Evolutionary conservation across 2,888 invertebrate species (phyloP).

Genomic region (Malthinus flaveolus): DNA sequence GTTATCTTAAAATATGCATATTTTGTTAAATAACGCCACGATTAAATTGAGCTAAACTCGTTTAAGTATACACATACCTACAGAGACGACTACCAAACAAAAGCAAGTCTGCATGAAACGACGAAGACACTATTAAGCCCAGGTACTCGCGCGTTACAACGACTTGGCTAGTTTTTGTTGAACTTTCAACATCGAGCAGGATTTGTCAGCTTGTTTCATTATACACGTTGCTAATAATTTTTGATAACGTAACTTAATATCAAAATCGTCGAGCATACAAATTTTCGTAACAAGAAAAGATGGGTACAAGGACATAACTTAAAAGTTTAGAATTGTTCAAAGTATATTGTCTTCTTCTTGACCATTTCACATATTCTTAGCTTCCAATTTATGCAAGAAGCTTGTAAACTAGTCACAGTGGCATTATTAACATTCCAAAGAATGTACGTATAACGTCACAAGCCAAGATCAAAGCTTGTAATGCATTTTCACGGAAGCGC

Average conservation of each 20-base stretch:
- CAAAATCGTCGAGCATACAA: constrained; percentile 6
- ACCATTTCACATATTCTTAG: too few species aligned
- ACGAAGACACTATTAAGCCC: constrained; percentile 10
- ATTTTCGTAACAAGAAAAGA: not conserved
- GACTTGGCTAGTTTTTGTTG: constrained; percentile 16
- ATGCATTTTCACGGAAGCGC: too few species aligned
- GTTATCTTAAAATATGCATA: too few species aligned
- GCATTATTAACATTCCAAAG: too few species aligned
- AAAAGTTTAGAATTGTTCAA: too few species aligned
- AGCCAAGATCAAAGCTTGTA: too few species aligned
- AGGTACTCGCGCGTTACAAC: constrained; percentile 4
- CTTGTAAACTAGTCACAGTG: too few species aligned
- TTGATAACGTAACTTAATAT: constrained; percentile 17
- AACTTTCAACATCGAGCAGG: constrained; percentile 1
- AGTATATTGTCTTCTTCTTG: too few species aligned
- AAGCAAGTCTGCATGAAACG: constrained; percentile 17
- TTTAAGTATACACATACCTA: constrained; percentile 17
- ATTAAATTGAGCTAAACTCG: constrained; percentile 3
- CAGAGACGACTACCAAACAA: constrained; percentile 23
- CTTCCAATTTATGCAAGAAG: too few species aligned
- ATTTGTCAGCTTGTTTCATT: constrained; percentile 12
- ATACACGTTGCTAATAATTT: constrained; percentile 4
- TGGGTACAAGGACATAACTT: too few species aligned
- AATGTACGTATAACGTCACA: too few species aligned
- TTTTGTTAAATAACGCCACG: too few species aligned